Evolutionary conservation across 2,797 vertebrate genomes (phyloP), one percentile per base, ranked within the genome.

Genomic region (Spinibarbus caldwelli): DNA sequence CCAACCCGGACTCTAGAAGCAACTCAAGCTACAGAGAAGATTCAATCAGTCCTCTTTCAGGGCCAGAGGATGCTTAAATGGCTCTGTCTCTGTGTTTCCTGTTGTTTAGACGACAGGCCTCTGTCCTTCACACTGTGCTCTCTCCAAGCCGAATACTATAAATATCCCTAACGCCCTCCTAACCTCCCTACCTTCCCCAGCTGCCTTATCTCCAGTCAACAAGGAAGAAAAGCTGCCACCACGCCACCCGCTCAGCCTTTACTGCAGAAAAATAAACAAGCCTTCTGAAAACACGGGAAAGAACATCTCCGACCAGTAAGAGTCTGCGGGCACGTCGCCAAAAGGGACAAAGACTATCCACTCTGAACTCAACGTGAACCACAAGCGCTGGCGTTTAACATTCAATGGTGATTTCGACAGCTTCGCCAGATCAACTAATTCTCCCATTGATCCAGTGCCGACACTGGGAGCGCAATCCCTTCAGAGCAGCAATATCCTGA

Each of bases 281-380:
- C 23, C 78, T 26, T 87, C 83, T 70, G 54, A 89, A 83, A 89
- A 88, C 64, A 59, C 23, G 52, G 66, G 78, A 72, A 80, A 82
- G 64, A 80, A 43, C 6, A 19, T 75, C 79, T 79, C 64, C 31
- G 77, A 54, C 66, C 59, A 43, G 67, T 59, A 52, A 47, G 52
- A 47, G 57, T 78, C 38, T 11, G 45, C 38, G 14, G 82, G 85
- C 83, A 62, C 38, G 3, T 21, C 9, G 87, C 89, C 88, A 89
- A 90, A 49, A 81, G 26, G 54, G 81, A 88, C 87, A 90, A 88
- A 90, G 57, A 85, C 66, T 75, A 83, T 88, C 87, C 49, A n/a
- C n/a, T 62, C 85, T 90, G 87, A 90, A 89, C 91, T 89, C 36
- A 7, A 34, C 15, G n/a, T 88, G 82, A 89, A 88, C 89, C 17